Base-by-base conservation (phyloP, 1,140 invertebrate genomes). In the Lepidurus packardi region DNA sequence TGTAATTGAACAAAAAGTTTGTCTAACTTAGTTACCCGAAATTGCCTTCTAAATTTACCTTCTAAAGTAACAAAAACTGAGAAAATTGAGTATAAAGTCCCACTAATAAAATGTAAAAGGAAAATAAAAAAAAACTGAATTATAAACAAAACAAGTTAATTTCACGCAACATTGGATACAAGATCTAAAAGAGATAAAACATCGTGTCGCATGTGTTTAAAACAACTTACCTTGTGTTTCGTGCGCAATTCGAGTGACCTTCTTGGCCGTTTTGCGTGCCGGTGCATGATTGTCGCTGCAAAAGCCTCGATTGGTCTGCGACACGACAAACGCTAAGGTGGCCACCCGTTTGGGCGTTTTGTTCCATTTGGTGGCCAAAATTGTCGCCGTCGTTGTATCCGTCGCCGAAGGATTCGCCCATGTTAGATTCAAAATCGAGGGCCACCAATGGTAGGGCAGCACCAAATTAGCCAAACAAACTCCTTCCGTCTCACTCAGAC, bases 361-460 rank as follows among this genome's bases (percentile, higher is more conserved):
- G 73, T 87, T 80, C 81, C 83, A 88, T 73, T 78, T 78, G 42
- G 75, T 42, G 21, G 53, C 53, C 53, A 65, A 65, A 13, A 65
- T n/a, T 43, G 47, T 42, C 73, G 24, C 34, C 41, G 24, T 74
- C 74, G 47, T 78, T 73, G 13, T 44, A 45, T 75, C 34, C n/a
- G 81, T 78, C 13, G 75, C 11, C 42, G 42, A 34, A 86, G 47
- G 75, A n/a, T 24, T 45, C 9, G 24, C 34, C n/a, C 43, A 47
- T 6, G 78, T 73, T 24, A 45, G 25, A 75, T 75, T 74, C 7
- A 90, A 89, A 74, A 91, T 83, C 0, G 91, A 88, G 25, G 93
- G 91, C 94, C 94, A 97, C 94, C 94, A 97, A 65, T 89, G 88
- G 0, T 93, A 90, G 0, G 95, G 95, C 9, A 97, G 89, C 7